Base-by-base conservation (phyloP, 2,888 invertebrate genomes). In the Diploptera punctata region DNA sequence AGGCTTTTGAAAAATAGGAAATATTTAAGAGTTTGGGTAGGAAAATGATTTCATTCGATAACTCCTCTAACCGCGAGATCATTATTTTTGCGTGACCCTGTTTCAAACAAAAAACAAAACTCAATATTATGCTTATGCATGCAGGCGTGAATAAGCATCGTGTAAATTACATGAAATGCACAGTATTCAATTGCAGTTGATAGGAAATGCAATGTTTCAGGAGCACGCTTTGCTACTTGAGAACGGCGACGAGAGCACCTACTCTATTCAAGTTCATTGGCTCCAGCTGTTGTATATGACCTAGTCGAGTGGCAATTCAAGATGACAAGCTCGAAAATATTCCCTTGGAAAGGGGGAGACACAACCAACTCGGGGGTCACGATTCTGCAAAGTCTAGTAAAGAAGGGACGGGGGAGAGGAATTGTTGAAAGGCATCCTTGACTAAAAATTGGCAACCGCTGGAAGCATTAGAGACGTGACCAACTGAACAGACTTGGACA, bases 401-500 rank as follows among this genome's bases (percentile, higher is more conserved):
- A 21, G 24, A 24, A 29, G 31, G 31, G 31, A 57, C 13, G 31
- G 13, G 4, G 57, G 16, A 29, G 24, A 10, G 57, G 16, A 57
- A 57, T 57, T 1, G 57, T 33, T 57, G 65, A 43, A 65, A 44
- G 43, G 24, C 65, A 65, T 24, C 21, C 65, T 65, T 65, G 65
- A 65, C 65, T 47, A 47, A 29, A 47, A 38, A 65, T 65, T 47
- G 65, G 47, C 47, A 65, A 65, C 44, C 43, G 38, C 38, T 43
- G 31, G 62, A 13, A 21, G 62, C 21, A 21, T 43, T n/a, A n/a
- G 47, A 21, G 26, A 65, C 65, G 65, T 65, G 65, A 65, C 65
- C 65, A 47, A 65, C 65, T n/a, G 65, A 65, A 65, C 65, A 65
- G 24, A 54, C 54, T 26, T 54, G 21, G 24, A 24, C 54, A 21